These are phyloP conservation scores for Babyrousa celebensis DNA, from an alignment of 2,797 vertebrate species.

Conservation along the genomic window DNA sequence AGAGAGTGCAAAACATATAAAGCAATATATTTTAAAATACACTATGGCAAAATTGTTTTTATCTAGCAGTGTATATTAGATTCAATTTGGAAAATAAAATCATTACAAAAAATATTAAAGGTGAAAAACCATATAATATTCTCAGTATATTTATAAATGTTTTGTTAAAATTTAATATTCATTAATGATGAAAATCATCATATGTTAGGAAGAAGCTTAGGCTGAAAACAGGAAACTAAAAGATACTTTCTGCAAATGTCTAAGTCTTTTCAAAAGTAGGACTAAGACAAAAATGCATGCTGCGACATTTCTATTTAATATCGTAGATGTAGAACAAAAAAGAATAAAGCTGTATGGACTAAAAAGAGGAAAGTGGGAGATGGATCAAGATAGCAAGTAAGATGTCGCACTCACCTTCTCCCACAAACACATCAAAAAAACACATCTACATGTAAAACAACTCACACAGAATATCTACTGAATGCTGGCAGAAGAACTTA, in stretches of 20 bases:
- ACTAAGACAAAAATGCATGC: background rate
- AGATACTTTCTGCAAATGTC: background rate
- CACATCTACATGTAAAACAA: too few species aligned
- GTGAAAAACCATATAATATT: background rate
- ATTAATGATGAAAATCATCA: background rate
- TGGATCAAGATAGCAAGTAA: too few species aligned
- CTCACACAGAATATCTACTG: too few species aligned
- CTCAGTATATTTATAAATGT: background rate
- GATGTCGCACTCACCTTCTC: too few species aligned
- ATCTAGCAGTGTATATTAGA: background rate
- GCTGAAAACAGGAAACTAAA: background rate
- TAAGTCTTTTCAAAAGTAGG: background rate
- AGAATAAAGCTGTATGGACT: background rate
- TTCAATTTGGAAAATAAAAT: constrained; percentile 4
- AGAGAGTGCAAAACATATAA: background rate
- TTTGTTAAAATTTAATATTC: background rate
- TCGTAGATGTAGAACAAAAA: background rate
- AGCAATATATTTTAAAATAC: background rate
- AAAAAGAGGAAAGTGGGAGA: background rate
- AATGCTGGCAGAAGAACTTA: too few species aligned
- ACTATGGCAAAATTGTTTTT: background rate
- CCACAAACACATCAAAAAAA: too few species aligned
- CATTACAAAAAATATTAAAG: constrained; percentile 14
- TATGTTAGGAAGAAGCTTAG: background rate
- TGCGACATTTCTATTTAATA: background rate